Base-by-base conservation (phyloP, 2,797 vertebrate species). In the Siniperca scherzeri region DNA sequence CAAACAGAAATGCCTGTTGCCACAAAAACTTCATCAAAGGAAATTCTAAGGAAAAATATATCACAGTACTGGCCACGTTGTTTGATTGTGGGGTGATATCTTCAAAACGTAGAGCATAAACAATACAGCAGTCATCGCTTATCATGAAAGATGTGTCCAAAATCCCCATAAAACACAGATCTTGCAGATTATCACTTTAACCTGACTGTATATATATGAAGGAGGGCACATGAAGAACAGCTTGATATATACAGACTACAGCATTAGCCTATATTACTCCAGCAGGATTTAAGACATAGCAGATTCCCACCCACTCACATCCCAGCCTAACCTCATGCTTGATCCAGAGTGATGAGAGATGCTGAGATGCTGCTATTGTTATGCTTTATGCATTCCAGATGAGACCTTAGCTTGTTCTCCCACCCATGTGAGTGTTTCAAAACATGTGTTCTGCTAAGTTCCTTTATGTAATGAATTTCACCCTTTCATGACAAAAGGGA, bases 301-400 rank as follows among this genome's bases (percentile, higher is more conserved):
- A 77, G 74, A 82, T 86, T 68, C 88, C 88, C 88, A 79, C 91
- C 90, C 91, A 92, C 87, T 93, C 88, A 78, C 84, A 74, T 86
- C 83, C 82, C 85, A 77, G 84, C 71, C 81, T 72, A 79, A 79
- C 89, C 69, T 75, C 40, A 27, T 77, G 68, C 77, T 77, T 83
- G 60, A 86, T 91, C 81, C 73, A 64, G 77, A 55, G 78, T 81
- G 88, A 93, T 90, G 89, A 90, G 90, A 90, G 90, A 92, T 75
- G 85, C 81, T 90, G 93, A 89, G 94, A 94, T 91, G 89, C n/a
- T n/a, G n/a, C n/a, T 89, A 93, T 93, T 93, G 94, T 93, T 92
- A 90, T 93, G 91, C 88, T 94, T 95, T 90, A 93, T 93, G 77
- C 92, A 94, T 95, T 96, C 93, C 95, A 96, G 93, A 95, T 94